These are phyloP conservation scores for Drosophila baimaii DNA, from an alignment of 1,140 invertebrate species.

Conservation along the genomic window DNA sequence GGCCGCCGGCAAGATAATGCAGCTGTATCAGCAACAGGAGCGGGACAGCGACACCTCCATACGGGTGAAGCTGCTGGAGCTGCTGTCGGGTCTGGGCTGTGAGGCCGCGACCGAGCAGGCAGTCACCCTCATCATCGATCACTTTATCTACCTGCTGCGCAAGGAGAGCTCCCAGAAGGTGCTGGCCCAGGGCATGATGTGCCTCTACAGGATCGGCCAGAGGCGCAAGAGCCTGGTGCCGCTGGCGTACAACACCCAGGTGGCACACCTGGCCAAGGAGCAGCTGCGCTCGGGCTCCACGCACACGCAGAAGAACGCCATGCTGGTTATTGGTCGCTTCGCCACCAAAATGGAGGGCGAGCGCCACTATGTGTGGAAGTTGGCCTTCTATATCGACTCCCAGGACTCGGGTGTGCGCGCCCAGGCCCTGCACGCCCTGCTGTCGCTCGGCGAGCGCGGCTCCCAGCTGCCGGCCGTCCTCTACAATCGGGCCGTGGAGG, in stretches of 20 bases:
- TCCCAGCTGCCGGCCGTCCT: constrained; percentile 90
- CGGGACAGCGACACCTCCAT: constrained; percentile 75
- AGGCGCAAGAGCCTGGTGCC: constrained; percentile 61
- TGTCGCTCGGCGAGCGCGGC: constrained; percentile 87
- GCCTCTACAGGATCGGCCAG: constrained; percentile 74
- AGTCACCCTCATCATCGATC: constrained; percentile 85
- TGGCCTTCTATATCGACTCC: constrained; percentile 92
- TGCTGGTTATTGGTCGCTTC: constrained; percentile 89
- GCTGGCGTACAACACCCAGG: constrained; percentile 69
- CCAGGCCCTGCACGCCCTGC: constrained; percentile 93
- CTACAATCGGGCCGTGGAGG: constrained; percentile 92
- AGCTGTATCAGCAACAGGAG: constrained; percentile 75
- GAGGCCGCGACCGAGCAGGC: constrained; percentile 62
- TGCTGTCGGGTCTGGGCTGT: constrained; percentile 69
- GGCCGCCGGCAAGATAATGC: constrained; percentile 61
- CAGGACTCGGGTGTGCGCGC: constrained; percentile 95
- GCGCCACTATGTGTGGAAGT: constrained; percentile 87
- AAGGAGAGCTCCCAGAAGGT: constrained; percentile 93
- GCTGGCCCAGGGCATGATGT: constrained; percentile 82
- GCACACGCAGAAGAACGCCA: constrained; percentile 91
- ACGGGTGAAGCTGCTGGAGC: constrained; percentile 71
- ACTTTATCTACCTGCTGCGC: constrained; percentile 90
- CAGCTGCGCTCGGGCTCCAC: constrained; percentile 90
- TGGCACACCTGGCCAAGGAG: constrained; percentile 85
- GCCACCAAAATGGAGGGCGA: constrained; percentile 86